Conservation (phyloP, 2,797 vertebrate genomes). For the Adelosebastes latens region DNA sequence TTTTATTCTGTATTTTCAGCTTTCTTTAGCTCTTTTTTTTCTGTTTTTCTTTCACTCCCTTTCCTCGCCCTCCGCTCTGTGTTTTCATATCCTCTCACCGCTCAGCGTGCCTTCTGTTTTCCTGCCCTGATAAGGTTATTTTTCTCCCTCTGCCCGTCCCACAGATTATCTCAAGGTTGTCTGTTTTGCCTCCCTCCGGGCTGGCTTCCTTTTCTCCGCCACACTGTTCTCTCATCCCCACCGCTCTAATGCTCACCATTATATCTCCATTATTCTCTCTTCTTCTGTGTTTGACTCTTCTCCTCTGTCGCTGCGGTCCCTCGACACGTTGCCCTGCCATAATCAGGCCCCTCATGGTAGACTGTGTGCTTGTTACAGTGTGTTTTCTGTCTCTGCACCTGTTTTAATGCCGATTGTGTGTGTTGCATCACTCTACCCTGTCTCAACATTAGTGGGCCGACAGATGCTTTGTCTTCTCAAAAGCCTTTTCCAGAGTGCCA, state of each 20-base stretch:
- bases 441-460: constrained; percentile 48
- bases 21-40: background rate
- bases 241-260: constrained; percentile 58
- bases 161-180: constrained; percentile 77
- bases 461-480: constrained; percentile 55
- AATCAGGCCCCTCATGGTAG: constrained; percentile 46
- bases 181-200: constrained; percentile 53
- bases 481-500: constrained; percentile 64
- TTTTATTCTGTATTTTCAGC: background rate
- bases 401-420: constrained; percentile 50
- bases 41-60: background rate
- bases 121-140: constrained; percentile 67
- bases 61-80: background rate
- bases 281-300: constrained; percentile 35
- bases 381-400: constrained; percentile 38
- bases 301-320: constrained; percentile 34
- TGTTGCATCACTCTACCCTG: constrained; percentile 36
- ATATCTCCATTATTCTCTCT: constrained; percentile 55
- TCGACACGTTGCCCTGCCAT: constrained; percentile 40
- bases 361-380: constrained; percentile 8
- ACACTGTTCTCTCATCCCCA: constrained; percentile 48
- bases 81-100: constrained; percentile 49
- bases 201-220: constrained; percentile 52
- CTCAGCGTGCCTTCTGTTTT: constrained; percentile 54
- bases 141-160: constrained; percentile 49